Percentiles rank a stretch among this genome's conserved stretches.
Conservation (phyloP, 2,113 vertebrate species). For the Tachysurus fulvidraco region DNA sequence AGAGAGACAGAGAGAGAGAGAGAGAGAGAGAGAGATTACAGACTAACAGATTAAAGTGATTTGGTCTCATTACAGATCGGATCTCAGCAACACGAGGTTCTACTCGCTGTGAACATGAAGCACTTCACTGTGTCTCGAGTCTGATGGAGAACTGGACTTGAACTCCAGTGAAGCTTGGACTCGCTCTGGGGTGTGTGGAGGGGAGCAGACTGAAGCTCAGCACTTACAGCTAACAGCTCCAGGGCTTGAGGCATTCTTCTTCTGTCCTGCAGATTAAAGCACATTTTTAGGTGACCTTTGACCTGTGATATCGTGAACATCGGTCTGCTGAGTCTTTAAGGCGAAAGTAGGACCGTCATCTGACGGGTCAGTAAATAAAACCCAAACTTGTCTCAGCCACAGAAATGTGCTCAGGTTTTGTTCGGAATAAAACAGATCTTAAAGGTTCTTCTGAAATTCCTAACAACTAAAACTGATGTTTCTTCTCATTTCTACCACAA, state of each 20-base stretch:
- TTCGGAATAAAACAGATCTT: too few relatives aligned
- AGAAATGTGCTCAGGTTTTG: background rate
- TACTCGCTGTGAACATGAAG: conserved; percentile 47
- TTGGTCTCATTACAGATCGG: conserved; percentile 8
- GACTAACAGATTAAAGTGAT: background rate
- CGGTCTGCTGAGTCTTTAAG: background rate
- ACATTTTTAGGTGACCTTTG: background rate
- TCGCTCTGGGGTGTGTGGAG: conserved; percentile 58
- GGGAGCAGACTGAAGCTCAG: conserved; percentile 64
- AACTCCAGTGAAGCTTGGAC: background rate
- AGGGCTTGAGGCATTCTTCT: background rate
- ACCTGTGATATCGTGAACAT: background rate
- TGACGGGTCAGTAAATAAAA: background rate
- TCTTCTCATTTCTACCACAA: background rate
- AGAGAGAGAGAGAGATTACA: background rate
- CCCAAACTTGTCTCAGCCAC: background rate
- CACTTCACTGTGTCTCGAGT: background rate
- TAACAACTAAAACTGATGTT: background rate
- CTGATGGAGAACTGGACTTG: background rate
- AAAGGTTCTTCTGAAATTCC: background rate
- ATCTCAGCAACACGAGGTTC: conserved; percentile 23
- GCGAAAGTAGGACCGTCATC: background rate
- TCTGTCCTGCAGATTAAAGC: background rate
- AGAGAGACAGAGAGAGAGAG: too few relatives aligned
- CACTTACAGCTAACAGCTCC: conserved; percentile 43